Percentiles rank a stretch among this genome's conserved stretches.
Conservation (phyloP, 2,888 invertebrate genomes). For the Byasa hedistus region DNA sequence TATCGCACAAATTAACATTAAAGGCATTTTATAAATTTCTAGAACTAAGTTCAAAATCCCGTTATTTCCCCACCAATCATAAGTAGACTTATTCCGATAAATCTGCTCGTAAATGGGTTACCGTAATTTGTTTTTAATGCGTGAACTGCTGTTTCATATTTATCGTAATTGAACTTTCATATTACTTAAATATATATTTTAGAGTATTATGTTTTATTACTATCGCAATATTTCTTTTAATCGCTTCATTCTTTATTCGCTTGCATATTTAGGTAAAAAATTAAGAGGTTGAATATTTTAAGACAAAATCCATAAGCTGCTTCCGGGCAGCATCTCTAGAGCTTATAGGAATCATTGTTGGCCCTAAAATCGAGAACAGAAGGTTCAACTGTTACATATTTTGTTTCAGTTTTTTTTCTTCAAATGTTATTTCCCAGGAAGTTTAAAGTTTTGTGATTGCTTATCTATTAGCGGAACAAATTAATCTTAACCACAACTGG, state of each 20-base stretch:
- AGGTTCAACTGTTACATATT: not conserved
- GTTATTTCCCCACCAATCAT: too few species aligned
- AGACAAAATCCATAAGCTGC: not conserved
- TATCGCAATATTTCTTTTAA: too few species aligned
- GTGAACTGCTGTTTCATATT: conserved; percentile 3
- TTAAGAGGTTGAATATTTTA: not conserved
- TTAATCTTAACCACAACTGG: too few species aligned
- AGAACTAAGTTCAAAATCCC: not conserved
- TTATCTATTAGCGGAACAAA: not conserved
- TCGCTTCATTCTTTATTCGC: too few species aligned
- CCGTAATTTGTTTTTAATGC: conserved; percentile 10
- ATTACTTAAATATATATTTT: not conserved
- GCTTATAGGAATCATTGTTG: not conserved
- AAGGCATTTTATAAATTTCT: not conserved
- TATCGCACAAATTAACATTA: not conserved
- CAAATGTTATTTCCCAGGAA: not conserved
- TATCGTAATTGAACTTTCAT: not conserved
- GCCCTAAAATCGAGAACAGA: not conserved
- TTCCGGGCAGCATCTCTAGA: too few species aligned
- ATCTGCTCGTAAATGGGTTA: not conserved
- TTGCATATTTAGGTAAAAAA: too few species aligned
- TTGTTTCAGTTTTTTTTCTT: too few species aligned
- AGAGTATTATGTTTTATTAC: too few species aligned
- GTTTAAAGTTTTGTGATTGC: not conserved
- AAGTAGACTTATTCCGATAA: too few species aligned